Conservation (phyloP, 2,113 vertebrate species). For the Sminthopsis crassicaudata region DNA sequence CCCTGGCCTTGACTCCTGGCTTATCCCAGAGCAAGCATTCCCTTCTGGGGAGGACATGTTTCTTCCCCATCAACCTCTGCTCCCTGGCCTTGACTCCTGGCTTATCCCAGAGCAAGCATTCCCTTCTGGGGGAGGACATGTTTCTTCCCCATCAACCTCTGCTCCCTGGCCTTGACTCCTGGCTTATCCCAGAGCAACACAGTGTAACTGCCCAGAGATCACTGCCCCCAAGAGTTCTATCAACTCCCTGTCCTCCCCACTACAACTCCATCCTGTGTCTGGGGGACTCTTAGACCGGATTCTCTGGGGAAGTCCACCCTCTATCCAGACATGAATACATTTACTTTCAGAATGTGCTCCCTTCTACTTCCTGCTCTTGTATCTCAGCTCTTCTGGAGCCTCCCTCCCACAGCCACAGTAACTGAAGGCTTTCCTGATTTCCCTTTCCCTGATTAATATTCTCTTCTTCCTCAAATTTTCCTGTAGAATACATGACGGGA, state of each 20-base stretch:
- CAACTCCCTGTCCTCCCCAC: neutral
- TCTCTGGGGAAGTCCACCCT: neutral
- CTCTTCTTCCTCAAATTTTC: neutral
- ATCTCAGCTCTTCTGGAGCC: neutral
- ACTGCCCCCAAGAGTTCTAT: neutral
- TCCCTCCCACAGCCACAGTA: neutral
- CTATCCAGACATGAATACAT: neutral
- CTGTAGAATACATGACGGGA: neutral
- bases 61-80: too few relatives aligned
- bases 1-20: neutral
- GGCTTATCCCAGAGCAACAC: neutral
- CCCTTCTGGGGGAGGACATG: neutral
- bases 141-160: too few relatives aligned
- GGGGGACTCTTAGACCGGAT: neutral
- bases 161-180: neutral
- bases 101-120: neutral
- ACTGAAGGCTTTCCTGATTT: neutral
- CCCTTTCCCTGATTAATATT: neutral
- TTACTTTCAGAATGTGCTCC: neutral
- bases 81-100: neutral
- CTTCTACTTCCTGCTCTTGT: too few relatives aligned
- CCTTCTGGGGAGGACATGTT: neutral
- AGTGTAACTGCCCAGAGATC: neutral
- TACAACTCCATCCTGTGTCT: neutral
- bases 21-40: neutral